phyloP scores from a whole-genome alignment of 2,797 vertebrate species.

The Anisognathus igniventris region DNA sequence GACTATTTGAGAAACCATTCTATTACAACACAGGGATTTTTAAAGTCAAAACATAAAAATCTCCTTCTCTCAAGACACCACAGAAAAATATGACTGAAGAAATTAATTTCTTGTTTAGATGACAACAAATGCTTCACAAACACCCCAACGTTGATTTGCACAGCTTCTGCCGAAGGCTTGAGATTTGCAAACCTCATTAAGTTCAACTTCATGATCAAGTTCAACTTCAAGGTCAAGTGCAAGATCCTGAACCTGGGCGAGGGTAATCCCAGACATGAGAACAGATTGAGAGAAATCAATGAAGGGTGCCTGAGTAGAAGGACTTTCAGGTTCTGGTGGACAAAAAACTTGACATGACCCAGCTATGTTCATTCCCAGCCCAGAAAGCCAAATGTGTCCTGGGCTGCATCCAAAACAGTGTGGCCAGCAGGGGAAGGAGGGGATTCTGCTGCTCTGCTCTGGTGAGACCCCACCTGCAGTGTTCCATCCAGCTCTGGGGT shows the following conservation, averaged over 20 bases:
- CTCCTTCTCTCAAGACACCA: not conserved
- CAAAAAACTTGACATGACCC: not conserved
- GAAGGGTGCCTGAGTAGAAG: not conserved
- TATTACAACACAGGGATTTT: not conserved
- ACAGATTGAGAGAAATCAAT: not conserved
- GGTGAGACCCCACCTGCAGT: not conserved
- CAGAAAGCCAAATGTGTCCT: fast-evolving
- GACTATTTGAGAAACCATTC: not conserved
- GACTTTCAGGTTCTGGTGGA: not conserved
- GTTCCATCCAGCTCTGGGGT: not conserved
- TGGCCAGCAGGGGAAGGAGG: not conserved
- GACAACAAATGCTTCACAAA: not conserved
- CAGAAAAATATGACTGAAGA: not conserved
- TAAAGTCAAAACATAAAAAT: not conserved
- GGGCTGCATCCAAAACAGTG: fast-evolving
- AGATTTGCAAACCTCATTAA: not conserved
- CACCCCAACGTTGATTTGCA: not conserved
- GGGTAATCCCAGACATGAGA: not conserved
- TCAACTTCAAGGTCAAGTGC: not conserved
- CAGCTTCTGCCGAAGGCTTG: not conserved
- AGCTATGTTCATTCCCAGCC: not conserved
- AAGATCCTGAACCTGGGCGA: fast-evolving
- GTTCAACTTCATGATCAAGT: not conserved
- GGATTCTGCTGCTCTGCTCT: not conserved
- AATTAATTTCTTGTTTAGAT: not conserved